phyloP scores from a whole-genome alignment of 1,140 invertebrate species.

The Drosophila paulistorum region DNA sequence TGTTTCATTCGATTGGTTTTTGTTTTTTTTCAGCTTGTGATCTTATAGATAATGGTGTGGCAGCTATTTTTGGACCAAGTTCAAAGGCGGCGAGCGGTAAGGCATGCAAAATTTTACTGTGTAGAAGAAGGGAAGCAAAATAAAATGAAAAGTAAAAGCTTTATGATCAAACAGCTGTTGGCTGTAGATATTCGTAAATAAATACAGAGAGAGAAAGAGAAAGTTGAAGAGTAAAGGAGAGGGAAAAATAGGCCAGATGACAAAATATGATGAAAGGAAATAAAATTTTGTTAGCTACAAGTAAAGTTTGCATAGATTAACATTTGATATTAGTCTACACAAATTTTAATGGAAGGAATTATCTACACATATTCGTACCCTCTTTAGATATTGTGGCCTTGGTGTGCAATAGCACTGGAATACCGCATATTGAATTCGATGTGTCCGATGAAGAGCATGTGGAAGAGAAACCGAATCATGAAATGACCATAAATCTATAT shows the following conservation, averaged over 20 bases:
- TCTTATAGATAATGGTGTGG: conserved; percentile 86
- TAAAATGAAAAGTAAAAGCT: conserved; percentile 34
- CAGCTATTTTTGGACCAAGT: conserved; percentile 91
- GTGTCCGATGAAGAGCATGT: conserved; percentile 85
- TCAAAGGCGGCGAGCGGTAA: conserved; percentile 84
- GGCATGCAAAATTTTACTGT: conserved; percentile 29
- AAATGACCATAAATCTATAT: conserved; percentile 87
- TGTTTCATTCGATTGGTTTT: neutral
- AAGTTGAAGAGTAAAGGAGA: neutral
- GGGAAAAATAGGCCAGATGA: neutral
- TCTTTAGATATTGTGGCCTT: conserved; percentile 85
- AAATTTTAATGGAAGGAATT: neutral
- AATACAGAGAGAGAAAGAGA: conserved; percentile 38
- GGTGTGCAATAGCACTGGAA: conserved; percentile 87
- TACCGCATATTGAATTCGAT: conserved; percentile 86
- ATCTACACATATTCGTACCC: neutral
- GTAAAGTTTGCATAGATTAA: no score
- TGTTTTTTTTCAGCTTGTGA: conserved; percentile 84
- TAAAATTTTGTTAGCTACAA: neutral
- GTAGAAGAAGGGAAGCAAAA: conserved; percentile 62
- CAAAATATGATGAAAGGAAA: neutral
- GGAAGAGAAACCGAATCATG: conserved; percentile 82
- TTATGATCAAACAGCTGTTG: neutral
- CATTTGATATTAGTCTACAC: no score
- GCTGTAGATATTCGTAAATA: conserved; percentile 41